Evolutionary conservation across 2,797 vertebrate species (phyloP), one percentile per base, ranked within the genome.

Genomic region (Scyliorhinus canicula): DNA sequence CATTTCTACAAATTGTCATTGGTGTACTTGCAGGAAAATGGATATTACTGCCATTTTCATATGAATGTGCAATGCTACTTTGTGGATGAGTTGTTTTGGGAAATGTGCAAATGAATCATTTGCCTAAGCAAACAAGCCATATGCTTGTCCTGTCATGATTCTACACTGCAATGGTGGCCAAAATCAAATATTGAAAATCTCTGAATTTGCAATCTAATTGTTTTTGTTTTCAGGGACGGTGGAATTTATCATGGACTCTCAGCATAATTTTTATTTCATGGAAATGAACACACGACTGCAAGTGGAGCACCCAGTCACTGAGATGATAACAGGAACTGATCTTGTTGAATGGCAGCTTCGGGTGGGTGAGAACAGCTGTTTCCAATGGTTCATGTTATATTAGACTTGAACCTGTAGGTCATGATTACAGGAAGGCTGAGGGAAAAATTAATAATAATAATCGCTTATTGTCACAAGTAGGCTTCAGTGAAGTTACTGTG

Each of bases 201-300:
- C 35, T 21, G 60, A 67, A 47, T 65, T 93, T 67, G 44, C 57
- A 93, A 50, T 74, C 31, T 74, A 74, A 74, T 52, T 94, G 47
- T 50, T 52, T 94, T 94, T 28, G 60, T 96, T 95, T 96, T 95
- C 95, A 98, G 99, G 99, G 95, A 99, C 99, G 0, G 99, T 99
- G 21, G 99, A 99, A 96, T 99, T 99, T 95, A 99, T 99, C 95
- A 99, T 99, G 99, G 99, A 99, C 21, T 97, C 97, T 0, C 96
- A 98, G 95, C 98, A 99, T 95, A 98, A 99, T 96, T 99, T 99
- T 96, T 99, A 98, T 97, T 99, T 99, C 97, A 99, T 99, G 99
- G 99, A 99, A 96, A 99, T 99, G 99, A 99, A 99, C 96, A 99
- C 99, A 12, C 98, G 99, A 95, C 98, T 99, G 95, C 99, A 99